phyloP scores from a whole-genome alignment of 2,113 vertebrate species.

The Gasterosteus nipponicus region DNA sequence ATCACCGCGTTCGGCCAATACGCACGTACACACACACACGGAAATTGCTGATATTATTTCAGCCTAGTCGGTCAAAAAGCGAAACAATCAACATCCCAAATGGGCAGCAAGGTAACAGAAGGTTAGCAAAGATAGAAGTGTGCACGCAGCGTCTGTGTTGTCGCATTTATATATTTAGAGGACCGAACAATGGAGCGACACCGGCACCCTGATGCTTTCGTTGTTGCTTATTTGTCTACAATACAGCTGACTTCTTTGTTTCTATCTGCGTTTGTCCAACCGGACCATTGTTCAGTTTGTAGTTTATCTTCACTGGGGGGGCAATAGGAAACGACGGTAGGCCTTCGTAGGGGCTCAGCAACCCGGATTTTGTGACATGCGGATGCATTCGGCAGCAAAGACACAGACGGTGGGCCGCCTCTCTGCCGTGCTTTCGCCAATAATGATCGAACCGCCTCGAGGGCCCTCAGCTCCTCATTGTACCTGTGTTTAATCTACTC shows the following conservation, averaged over 20 bases:
- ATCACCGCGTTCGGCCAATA: background rate
- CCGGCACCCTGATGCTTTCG: conserved; percentile 6
- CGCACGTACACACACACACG: background rate
- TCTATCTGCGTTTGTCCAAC: background rate
- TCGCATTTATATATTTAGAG: conserved; percentile 28
- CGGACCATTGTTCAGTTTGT: background rate
- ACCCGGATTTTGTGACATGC: background rate
- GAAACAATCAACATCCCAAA: background rate
- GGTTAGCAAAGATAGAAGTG: too few relatives aligned
- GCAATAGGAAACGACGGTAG: background rate
- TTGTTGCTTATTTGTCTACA: background rate
- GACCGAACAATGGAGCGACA: background rate
- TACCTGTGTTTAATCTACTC: conserved; percentile 32
- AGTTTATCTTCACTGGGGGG: background rate
- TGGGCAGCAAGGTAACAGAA: conserved; percentile 19
- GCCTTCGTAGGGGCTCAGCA: background rate
- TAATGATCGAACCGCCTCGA: conserved; percentile 19
- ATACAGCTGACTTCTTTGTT: background rate
- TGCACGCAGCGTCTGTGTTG: background rate
- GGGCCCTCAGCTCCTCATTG: conserved; percentile 7
- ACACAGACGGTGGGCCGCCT: background rate
- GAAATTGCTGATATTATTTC: conserved; percentile 4
- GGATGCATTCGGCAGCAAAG: conserved; percentile 8
- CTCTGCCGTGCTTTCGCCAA: background rate
- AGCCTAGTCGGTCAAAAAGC: conserved; percentile 20